These are phyloP conservation scores for Leptobrachium ailaonicum DNA, from an alignment of 2,113 vertebrate species.

Conservation along the genomic window DNA sequence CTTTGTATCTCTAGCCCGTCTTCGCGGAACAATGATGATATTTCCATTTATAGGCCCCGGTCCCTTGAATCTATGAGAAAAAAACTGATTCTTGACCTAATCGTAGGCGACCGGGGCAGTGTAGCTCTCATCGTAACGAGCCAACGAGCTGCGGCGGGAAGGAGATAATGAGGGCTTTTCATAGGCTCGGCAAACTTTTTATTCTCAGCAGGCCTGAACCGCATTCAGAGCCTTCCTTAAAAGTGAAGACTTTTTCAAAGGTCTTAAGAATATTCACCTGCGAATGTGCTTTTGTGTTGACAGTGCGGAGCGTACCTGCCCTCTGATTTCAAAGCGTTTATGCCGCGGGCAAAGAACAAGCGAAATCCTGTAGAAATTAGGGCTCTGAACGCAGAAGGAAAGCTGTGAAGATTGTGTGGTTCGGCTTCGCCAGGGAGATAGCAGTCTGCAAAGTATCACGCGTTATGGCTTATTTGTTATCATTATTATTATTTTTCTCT, in stretches of 20 bases:
- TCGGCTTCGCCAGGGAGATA: not conserved
- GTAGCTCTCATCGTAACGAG: not conserved
- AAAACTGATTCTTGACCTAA: slow-evolving; percentile 16
- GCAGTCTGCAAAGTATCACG: not conserved
- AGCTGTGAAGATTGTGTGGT: slow-evolving; percentile 3
- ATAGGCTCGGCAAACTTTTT: not conserved
- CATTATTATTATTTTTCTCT: no score
- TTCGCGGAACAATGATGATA: no score
- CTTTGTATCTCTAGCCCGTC: no score
- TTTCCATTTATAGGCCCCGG: not conserved
- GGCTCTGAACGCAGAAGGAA: not conserved
- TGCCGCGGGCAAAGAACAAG: slow-evolving; percentile 26
- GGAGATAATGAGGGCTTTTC: slow-evolving; percentile 13
- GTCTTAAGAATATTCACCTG: slow-evolving; percentile 36
- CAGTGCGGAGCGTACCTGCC: slow-evolving; percentile 1
- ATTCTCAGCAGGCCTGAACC: slow-evolving; percentile 24
- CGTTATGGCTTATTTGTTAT: not conserved
- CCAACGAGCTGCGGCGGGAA: not conserved
- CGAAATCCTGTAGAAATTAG: slow-evolving; percentile 23
- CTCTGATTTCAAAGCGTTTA: slow-evolving; percentile 14
- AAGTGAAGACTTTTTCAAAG: slow-evolving; percentile 33
- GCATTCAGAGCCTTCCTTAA: slow-evolving; percentile 1
- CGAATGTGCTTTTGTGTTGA: slow-evolving; percentile 16
- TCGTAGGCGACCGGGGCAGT: not conserved
- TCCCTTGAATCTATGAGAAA: not conserved